Evolutionary conservation across 2,113 vertebrate genomes (phyloP), one percentile per base, ranked within the genome.

Genomic region (Okapia johnstoni): DNA sequence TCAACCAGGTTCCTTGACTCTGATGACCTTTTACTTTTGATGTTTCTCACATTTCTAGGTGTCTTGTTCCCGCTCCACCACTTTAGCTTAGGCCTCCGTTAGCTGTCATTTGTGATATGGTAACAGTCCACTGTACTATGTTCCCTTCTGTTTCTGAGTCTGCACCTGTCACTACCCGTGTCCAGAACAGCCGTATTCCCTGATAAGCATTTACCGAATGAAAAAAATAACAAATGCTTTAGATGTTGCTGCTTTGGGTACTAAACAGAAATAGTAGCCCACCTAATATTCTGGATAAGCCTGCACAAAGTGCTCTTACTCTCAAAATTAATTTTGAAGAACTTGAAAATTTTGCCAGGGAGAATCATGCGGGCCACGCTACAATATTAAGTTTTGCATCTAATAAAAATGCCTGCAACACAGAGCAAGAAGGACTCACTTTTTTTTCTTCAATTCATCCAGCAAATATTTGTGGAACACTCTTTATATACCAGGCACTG

Each of bases 281-380:
- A 94, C 80, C 88, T 97, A 96, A 96, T 96, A 96, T 94, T 96
- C 58, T 73, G 43, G 57, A 96, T 95, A 94, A 89, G 58, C 23
- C 28, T 95, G 26, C 52, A 89, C 77, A 96, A 96, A 95, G 52
- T 90, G 79, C 26, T 96, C 40, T 95, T 97, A 95, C 55, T 97
- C 96, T 98, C 54, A 88, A 98, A 97, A 97, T 97, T 97, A 97
- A 98, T 96, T 97, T 98, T 97, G 77, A 96, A 96, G 66, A 96
- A 94, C 55, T 76, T 96, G 77, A 95, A 98, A 96, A 98, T 98
- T 96, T 97, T 96, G 90, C 96, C 83, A 97, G 77, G 57, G 97
- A 96, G 95, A 98, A 94, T 95, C 85, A 97, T 30, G 52, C 85
- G 85, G 88, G 81, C 85, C 83, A 94, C 70, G 48, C 70, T 88